Base-by-base conservation (phyloP, 2,113 vertebrate species). In the Rhynchomys soricoides region DNA sequence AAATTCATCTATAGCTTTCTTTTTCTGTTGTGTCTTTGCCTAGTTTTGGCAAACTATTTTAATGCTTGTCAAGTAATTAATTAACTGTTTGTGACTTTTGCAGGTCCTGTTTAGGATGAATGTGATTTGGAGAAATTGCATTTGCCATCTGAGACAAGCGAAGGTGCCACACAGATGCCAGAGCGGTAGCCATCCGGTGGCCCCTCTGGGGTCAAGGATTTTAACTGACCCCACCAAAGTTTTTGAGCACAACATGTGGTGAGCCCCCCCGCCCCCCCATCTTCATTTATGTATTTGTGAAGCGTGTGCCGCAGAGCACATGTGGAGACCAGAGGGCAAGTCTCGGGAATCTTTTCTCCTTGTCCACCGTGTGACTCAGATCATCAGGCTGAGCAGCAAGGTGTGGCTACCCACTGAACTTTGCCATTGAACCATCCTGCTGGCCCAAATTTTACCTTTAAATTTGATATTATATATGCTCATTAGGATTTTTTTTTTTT, bases 201-300 rank as follows among this genome's bases (percentile, higher is more conserved):
- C 97, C 97, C 99, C 99, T 29, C 98, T 99, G 31, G 99, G 99
- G 93, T 99, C 99, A 83, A 98, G 99, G 82, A 98, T 99, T 98
- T 99, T 99, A 97, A 99, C 98, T 90, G 98, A 99, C 97, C 98
- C 98, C 50, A 98, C 98, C 90, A 98, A 99, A 95, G 98, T 99
- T 97, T 99, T 99, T 97, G 99, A 99, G 97, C 99, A 99, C 97
- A 99, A 99, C 97, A 99, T 99, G 99, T 99, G 99, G 99, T 99
- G 12, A 87, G 85, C 52, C 3, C 24, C 15, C 43, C 29, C 15
- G 15, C 15, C 21, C 10, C 15, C 43, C 15, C n/a, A 34, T 31
- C 37, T 79, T 83, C 29, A 43, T 31, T 40, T 40, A 24, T 62
- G 26, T 43, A 1, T 62, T 34, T 64, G 57, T 40, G 40, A 15